These are phyloP conservation scores for Gari tellinella DNA, from an alignment of 2,888 invertebrate genomes.

Conservation along the genomic window DNA sequence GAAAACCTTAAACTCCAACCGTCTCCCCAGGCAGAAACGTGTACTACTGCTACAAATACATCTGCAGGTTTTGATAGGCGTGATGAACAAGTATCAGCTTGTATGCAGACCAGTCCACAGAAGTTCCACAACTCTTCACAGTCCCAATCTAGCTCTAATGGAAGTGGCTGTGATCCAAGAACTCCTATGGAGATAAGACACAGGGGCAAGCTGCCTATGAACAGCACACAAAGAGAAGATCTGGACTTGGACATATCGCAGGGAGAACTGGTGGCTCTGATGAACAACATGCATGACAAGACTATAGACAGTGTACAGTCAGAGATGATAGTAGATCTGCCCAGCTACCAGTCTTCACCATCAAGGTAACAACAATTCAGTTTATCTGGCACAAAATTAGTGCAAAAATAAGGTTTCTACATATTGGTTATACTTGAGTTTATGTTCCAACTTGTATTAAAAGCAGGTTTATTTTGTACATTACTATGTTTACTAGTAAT, in stretches of 20 bases:
- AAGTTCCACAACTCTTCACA: constrained; percentile 5
- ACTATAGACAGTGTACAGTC: constrained; percentile 79
- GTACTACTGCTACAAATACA: constrained; percentile 50
- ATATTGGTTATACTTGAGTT: no score
- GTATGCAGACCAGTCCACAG: constrained; percentile 42
- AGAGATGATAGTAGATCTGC: constrained; percentile 81
- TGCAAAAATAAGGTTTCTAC: no score
- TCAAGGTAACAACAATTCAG: no score
- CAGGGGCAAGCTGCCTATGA: constrained; percentile 67
- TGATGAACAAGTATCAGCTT: constrained; percentile 58
- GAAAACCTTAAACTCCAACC: constrained; percentile 1
- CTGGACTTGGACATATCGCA: constrained; percentile 62
- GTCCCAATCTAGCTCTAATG: constrained; percentile 55
- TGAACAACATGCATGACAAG: constrained; percentile 73
- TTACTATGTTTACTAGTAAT: no score
- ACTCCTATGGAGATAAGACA: constrained; percentile 73
- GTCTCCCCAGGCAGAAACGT: constrained; percentile 25
- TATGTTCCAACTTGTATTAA: no score
- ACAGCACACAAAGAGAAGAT: constrained; percentile 72
- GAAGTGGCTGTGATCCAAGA: constrained; percentile 49
- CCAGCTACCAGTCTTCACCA: constrained; percentile 78
- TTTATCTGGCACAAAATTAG: no score
- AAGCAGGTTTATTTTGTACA: no score
- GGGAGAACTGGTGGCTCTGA: constrained; percentile 70
- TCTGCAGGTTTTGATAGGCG: constrained; percentile 27